Conservation (phyloP, 2,113 vertebrate genomes). For the Coptodon bakossiorum region DNA sequence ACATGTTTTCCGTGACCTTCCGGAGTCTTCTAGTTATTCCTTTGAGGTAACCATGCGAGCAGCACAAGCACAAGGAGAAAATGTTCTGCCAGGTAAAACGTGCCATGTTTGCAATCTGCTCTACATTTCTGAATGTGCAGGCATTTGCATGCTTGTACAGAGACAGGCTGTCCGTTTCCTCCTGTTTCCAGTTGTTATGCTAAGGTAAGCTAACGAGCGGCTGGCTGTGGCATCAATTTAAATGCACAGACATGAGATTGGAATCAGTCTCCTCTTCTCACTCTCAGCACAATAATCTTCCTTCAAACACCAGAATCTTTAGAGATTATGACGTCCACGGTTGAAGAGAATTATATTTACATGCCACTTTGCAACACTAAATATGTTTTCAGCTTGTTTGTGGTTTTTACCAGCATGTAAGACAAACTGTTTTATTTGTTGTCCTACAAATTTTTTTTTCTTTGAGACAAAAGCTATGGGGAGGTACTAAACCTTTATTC, state of each 20-base stretch:
- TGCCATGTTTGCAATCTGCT: background rate
- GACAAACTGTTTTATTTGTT: background rate
- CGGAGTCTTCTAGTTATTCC: fast-evolving
- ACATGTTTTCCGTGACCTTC: background rate
- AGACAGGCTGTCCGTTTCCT: background rate
- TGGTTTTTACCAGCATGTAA: background rate
- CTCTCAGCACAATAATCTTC: background rate
- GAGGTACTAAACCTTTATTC: background rate
- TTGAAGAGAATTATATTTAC: background rate
- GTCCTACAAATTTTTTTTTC: background rate
- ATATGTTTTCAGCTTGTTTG: background rate
- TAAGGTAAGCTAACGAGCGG: background rate
- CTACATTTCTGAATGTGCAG: background rate
- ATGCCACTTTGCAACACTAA: background rate
- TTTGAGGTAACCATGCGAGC: background rate
- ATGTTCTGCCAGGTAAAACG: background rate
- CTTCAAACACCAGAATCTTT: background rate
- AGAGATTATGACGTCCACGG: background rate
- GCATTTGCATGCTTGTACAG: background rate
- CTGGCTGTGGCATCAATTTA: background rate
- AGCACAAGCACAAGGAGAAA: background rate
- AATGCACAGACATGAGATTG: background rate
- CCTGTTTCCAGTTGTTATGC: background rate
- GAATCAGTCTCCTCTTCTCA: background rate
- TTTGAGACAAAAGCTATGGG: background rate